A percentile compares a stretch with the other conserved stretches of the same genome.
phyloP scores from a whole-genome alignment of 2,888 invertebrate genomes.

The Leuctra nigra region DNA sequence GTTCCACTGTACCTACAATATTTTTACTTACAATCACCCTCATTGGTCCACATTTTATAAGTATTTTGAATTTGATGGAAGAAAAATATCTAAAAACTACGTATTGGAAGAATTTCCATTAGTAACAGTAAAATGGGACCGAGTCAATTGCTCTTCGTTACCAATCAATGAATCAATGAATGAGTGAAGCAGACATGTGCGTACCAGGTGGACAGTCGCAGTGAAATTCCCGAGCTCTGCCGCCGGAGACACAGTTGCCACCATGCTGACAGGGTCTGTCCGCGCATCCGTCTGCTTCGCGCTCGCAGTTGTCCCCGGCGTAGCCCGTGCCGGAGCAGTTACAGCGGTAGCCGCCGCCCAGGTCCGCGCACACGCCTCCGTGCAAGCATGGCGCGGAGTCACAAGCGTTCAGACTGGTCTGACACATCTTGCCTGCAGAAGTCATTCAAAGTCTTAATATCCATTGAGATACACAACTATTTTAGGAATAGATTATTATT shows the following conservation, averaged over 20 bases:
- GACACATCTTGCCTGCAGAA: constrained; percentile 48
- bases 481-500: too few species aligned
- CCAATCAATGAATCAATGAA: neutral
- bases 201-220: constrained; percentile 57
- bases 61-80: too few species aligned
- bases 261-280: constrained; percentile 56
- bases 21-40: too few species aligned
- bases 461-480: too few species aligned
- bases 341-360: constrained; percentile 46
- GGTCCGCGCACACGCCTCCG: constrained; percentile 53
- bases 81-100: too few species aligned
- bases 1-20: too few species aligned
- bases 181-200: constrained; percentile 8
- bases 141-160: too few species aligned
- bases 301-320: constrained; percentile 51
- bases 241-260: constrained; percentile 49
- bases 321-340: constrained; percentile 52
- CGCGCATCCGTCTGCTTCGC: constrained; percentile 50
- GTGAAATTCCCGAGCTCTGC: constrained; percentile 44
- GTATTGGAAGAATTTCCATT: too few species aligned
- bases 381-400: constrained; percentile 46
- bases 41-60: too few species aligned
- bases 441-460: too few species aligned
- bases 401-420: constrained; percentile 46
- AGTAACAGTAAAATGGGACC: too few species aligned